Evolutionary conservation across 2,113 vertebrate species (phyloP).

Genomic region (Irena cyanogastra): DNA sequence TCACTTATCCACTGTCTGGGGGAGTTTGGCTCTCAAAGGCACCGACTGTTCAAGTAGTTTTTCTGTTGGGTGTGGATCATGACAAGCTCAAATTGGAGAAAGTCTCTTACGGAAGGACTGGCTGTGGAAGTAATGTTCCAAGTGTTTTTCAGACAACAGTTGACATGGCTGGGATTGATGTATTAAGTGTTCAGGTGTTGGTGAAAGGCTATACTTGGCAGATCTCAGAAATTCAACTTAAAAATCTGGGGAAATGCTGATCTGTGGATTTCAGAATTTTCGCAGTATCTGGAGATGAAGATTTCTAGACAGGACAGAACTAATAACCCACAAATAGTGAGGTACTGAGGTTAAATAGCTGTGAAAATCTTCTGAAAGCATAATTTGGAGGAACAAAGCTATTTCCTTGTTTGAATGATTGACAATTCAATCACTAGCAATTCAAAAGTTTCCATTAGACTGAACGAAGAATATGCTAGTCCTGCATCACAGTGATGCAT

Average conservation of each 20-base stretch:
- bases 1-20: background rate
- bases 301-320: background rate
- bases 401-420: conserved; percentile 30
- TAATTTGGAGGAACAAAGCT: background rate
- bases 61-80: background rate
- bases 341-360: background rate
- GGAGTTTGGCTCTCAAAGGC: background rate
- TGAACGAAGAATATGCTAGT: background rate
- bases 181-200: background rate
- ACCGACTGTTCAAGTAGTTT: background rate
- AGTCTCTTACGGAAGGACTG: background rate
- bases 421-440: conserved; percentile 34
- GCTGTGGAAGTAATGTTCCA: background rate
- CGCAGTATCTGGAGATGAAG: background rate
- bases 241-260: background rate
- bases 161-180: background rate
- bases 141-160: background rate
- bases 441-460: conserved; percentile 45
- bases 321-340: background rate
- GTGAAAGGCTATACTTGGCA: background rate
- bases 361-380: background rate
- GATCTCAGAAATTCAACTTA: background rate
- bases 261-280: background rate
- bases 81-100: background rate
- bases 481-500: background rate